Percentiles rank a stretch among this genome's conserved stretches.
Conservation (phyloP, 2,113 vertebrate species). For the Onychorhynchus coronatus region DNA sequence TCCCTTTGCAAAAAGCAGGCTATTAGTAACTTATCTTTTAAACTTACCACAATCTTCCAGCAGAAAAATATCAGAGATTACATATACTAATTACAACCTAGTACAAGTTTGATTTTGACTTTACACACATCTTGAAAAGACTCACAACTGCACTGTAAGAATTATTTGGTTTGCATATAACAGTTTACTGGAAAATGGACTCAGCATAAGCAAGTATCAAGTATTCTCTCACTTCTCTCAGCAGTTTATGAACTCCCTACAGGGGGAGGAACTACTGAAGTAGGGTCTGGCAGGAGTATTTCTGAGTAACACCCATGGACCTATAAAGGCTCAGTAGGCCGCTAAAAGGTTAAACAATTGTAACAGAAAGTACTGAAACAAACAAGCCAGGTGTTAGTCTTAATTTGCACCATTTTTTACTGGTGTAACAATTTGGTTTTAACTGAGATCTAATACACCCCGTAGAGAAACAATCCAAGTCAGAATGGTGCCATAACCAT, state of each 20-base stretch:
- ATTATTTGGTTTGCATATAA: neutral
- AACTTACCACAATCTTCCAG: neutral
- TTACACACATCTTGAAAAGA: neutral
- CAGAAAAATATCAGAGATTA: neutral
- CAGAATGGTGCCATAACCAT: neutral
- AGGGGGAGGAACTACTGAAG: neutral
- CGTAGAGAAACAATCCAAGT: neutral
- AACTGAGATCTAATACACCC: neutral
- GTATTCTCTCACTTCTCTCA: neutral
- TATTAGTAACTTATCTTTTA: neutral
- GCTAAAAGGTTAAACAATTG: neutral
- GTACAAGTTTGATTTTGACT: neutral
- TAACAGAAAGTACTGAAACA: neutral
- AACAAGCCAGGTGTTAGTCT: neutral
- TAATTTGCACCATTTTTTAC: neutral
- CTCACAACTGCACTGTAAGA: neutral
- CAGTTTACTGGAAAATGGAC: neutral
- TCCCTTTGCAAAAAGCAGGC: neutral
- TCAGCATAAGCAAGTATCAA: neutral
- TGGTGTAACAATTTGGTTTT: neutral
- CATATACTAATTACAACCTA: neutral
- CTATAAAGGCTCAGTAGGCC: neutral
- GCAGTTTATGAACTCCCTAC: neutral
- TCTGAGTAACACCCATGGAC: neutral
- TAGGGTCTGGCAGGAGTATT: fast-evolving